Evolutionary conservation across 2,113 vertebrate species (phyloP).

Genomic region (Vireo altiloquus): DNA sequence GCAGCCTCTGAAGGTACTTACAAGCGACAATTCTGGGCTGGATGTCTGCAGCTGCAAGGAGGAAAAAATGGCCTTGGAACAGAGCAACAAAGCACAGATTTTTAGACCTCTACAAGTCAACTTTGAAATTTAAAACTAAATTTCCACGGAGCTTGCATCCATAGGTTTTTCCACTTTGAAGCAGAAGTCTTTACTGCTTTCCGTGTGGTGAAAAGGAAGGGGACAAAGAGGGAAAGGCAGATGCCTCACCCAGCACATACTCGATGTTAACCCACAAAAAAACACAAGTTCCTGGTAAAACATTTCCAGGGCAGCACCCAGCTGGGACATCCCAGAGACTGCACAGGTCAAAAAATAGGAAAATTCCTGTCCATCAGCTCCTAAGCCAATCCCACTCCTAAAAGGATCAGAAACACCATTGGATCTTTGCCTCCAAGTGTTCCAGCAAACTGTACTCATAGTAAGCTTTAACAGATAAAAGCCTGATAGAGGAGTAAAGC

Average conservation of each 20-base stretch:
- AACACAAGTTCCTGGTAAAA: not conserved
- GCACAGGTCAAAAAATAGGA: not conserved
- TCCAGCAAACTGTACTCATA: not conserved
- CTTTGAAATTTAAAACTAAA: not conserved
- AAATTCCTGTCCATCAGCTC: not conserved
- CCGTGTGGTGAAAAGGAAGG: not conserved
- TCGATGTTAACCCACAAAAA: not conserved
- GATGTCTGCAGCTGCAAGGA: not conserved
- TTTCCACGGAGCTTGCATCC: not conserved
- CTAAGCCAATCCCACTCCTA: not conserved
- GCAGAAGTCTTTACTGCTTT: not conserved
- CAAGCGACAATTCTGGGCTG: not conserved
- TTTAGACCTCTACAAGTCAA: not conserved
- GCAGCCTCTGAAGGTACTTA: not conserved
- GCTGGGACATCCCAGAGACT: not conserved
- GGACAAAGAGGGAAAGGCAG: not conserved
- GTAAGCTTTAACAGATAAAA: not conserved
- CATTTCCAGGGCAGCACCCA: not conserved
- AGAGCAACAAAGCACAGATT: not conserved
- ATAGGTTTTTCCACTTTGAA: not conserved
- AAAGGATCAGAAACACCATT: not conserved
- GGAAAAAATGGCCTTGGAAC: not conserved
- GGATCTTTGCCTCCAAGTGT: not conserved
- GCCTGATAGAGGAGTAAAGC: not conserved
- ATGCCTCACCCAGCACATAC: not conserved